Conservation (phyloP, 2,888 invertebrate species). For the Drosophila suboccidentalis region DNA sequence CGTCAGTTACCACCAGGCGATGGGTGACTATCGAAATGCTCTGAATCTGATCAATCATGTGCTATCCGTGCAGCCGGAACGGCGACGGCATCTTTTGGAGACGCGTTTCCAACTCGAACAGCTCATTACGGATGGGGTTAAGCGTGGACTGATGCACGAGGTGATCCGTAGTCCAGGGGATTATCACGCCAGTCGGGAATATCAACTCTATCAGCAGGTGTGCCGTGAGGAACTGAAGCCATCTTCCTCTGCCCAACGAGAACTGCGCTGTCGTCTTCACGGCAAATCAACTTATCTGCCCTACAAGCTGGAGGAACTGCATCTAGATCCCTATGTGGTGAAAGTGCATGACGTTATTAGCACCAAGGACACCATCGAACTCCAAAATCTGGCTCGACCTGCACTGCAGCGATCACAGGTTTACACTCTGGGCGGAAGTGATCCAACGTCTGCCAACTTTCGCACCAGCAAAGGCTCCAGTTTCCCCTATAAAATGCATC, state of each 20-base stretch:
- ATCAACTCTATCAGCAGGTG: constrained; percentile 85
- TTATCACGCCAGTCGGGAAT: constrained; percentile 72
- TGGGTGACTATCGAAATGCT: constrained; percentile 91
- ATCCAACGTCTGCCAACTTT: constrained; percentile 90
- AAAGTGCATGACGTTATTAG: constrained; percentile 87
- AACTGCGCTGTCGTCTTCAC: constrained; percentile 68
- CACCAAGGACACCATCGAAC: constrained; percentile 86
- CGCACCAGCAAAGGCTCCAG: constrained; percentile 89
- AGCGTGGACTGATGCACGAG: constrained; percentile 70
- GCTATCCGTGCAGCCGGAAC: constrained; percentile 90
- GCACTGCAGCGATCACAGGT: constrained; percentile 87
- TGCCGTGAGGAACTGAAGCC: constrained; percentile 73
- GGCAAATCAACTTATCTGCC: constrained; percentile 72
- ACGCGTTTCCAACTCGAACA: constrained; percentile 95
- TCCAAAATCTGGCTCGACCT: constrained; percentile 87
- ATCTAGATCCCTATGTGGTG: constrained; percentile 87
- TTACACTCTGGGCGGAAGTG: constrained; percentile 94
- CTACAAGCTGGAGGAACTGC: constrained; percentile 86
- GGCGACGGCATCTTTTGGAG: constrained; percentile 92
- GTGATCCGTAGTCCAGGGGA: constrained; percentile 43
- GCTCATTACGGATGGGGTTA: constrained; percentile 87
- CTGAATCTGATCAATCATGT: constrained; percentile 94
- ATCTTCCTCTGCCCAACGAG: constrained; percentile 40
- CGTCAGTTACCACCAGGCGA: constrained; percentile 72
- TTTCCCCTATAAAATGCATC: constrained; percentile 83